A percentile compares a stretch with the other conserved stretches of the same genome.
Conservation (phyloP, 2,888 invertebrate genomes). For the Mactromeris polynyma region DNA sequence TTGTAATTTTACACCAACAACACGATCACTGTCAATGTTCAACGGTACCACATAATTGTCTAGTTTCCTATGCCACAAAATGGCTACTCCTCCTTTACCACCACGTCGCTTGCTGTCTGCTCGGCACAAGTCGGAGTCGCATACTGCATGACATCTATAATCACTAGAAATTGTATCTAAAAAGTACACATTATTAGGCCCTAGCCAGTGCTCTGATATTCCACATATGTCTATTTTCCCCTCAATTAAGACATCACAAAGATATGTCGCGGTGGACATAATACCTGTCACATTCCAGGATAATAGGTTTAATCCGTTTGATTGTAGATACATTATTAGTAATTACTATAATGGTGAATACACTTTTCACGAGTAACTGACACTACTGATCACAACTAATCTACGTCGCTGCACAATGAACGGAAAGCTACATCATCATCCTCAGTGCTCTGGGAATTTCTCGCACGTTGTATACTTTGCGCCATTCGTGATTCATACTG, state of each 20-base stretch:
- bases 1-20: not conserved
- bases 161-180: slow-evolving; percentile 16
- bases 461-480: too few species aligned
- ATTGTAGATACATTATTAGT: too few species aligned
- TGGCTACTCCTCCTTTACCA: slow-evolving; percentile 21
- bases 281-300: slow-evolving; percentile 45
- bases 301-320: too few species aligned
- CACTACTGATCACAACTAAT: too few species aligned
- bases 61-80: not conserved
- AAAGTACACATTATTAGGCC: slow-evolving; percentile 14
- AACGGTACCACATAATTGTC: not conserved
- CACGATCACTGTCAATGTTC: not conserved
- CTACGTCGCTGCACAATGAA: too few species aligned
- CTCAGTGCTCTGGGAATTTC: too few species aligned
- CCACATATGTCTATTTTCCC: slow-evolving; percentile 38
- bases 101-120: not conserved
- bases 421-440: too few species aligned
- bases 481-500: too few species aligned
- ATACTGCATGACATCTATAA: slow-evolving; percentile 15
- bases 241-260: slow-evolving; percentile 5
- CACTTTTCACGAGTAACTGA: too few species aligned
- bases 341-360: too few species aligned
- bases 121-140: not conserved
- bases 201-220: slow-evolving; percentile 42
- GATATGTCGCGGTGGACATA: slow-evolving; percentile 33